Evolutionary conservation across 2,797 vertebrate genomes (phyloP), one percentile per base, ranked within the genome.

Genomic region (Triplophysa bombifrons): DNA sequence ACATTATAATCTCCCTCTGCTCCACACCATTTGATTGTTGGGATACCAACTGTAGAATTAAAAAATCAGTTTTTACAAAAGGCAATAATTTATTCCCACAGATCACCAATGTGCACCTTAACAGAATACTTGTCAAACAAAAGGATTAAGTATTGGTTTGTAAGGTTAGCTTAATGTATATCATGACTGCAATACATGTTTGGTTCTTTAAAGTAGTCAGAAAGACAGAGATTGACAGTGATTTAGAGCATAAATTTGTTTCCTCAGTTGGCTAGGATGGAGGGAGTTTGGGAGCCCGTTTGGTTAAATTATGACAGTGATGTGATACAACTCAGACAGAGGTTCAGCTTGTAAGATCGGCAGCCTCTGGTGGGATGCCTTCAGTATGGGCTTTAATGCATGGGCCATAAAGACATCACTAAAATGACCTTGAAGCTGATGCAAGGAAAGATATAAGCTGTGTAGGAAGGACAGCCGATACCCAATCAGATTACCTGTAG

Each of bases 1-100:
- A 90, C 89, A 58, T 90, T 90, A 48, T 90, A 90, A 82, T 90
- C 89, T n/a, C 88, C 89, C 72, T 90, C 89, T 0, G 88, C 89
- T 2, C 88, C 88, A 41, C 89, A 90, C 88, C 88, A 90, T 72
- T 90, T 90, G 58, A 90, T 90, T 30, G 83, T 89, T 41, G 89
- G 89, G 46, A 90, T 90, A 5, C 89, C 89, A 13, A 90, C 89
- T 90, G 70, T 7, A 60, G 1, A 53, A 61, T 1, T 56, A 65
- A 22, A 46, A 56, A 19, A 46, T 22, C 16, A 0, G 53, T 78
- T 50, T 50, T 16, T 27, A 71, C 48, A 71, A 7, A 46, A 38
- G 6, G 10, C 20, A 20, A 22, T 17, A 5, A 48, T 13, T 50
- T 19, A n/a, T 53, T 41, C n/a, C 13, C 1, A 44, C 16, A 48